Evolutionary conservation across 2,888 invertebrate species (phyloP), one percentile per base, ranked within the genome.

Genomic region (Amblyteles armatorius): DNA sequence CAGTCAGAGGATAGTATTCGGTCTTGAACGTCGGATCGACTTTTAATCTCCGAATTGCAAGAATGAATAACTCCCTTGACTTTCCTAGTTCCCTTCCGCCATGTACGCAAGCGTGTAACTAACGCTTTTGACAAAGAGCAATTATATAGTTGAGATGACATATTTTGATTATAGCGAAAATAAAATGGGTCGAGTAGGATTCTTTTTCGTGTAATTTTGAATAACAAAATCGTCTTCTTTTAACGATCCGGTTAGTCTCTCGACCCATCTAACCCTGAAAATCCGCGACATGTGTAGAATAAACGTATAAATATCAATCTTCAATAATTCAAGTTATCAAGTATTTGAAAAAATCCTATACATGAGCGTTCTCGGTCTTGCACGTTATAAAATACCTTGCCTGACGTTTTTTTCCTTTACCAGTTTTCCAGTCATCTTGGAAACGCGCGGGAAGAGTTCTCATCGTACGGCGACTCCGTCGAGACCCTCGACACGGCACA

Each of bases 341-440:
- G 33, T n/a, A 19, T 57, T 57, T 36, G 7, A 36, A 7, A 5
- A 22, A 13, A 26, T 72, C 40, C 29, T 22, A 40, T 40, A 19
- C n/a, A 40, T 11, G 19, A 33, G 33, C 36, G 44, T 33, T n/a
- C 22, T 44, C 36, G 72, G 19, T 77, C 52, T 22, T 69, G 33
- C 19, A 55, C 19, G 72, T 36, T 40, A 40, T 11, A 22, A 40
- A 57, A 57, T 73, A 22, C 71, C 36, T 52, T 33, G n/a, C 44
- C 44, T 69, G 13, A 16, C 3, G 29, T 57, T 6, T 60, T 60
- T 69, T 1, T 50, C 71, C 71, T 6, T 63, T 44, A 5, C 40
- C 26, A 7, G 16, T 36, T 71, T 81, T 78, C 67, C 82, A 50
- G 76, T 72, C 79, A 79, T 85, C 67, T 82, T 79, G 76, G 67